Evolutionary conservation across 1,140 invertebrate genomes (phyloP), one percentile per base, ranked within the genome.

Genomic region (Drosophila dunni): DNA sequence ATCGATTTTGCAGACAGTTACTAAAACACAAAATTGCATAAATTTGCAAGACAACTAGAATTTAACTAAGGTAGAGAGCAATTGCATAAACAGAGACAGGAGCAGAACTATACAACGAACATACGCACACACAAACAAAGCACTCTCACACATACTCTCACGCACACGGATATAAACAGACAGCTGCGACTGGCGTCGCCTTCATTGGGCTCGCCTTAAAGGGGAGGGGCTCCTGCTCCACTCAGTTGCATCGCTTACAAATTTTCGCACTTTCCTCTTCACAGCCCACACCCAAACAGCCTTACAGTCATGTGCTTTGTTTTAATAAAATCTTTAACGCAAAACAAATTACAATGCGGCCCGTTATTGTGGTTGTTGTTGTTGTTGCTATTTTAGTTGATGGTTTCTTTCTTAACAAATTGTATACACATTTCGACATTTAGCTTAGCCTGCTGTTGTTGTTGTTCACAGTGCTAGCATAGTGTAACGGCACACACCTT

Each of bases 401-500:
- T 64, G 48, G 38, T 54, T 29, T 54, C 74, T 81, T 69, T 67
- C 79, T 78, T 81, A 78, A 77, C 67, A 77, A 81, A 81, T 84
- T 90, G 84, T 83, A 63, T 84, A 85, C 85, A 80, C 81, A 81
- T 90, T 88, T 85, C 81, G 60, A 85, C 72, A 90, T 73, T 56
- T 81, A 50, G 70, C 71, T 73, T 72, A 63, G 75, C 45, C 51
- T 83, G 65, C 34, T 78, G 63, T 46, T 67, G 51, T 54, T 78
- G 34, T 63, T 63, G 42, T 40, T 66, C 40, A 17, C 67, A 70
- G 54, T 78, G 67, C 57, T 75, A 64, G 71, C 67, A 66, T 82
- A 81, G 53, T 79, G 75, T 85, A 90, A 81, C 85, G 81, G 81
- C 82, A 91, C 88, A 91, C 88, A 91, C 88, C 88, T 91, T 91